A percentile compares a stretch with the other conserved stretches of the same genome.
These are phyloP conservation scores for Philotrypesis tridentata DNA, from an alignment of 1,140 invertebrate genomes.

Conservation along the genomic window DNA sequence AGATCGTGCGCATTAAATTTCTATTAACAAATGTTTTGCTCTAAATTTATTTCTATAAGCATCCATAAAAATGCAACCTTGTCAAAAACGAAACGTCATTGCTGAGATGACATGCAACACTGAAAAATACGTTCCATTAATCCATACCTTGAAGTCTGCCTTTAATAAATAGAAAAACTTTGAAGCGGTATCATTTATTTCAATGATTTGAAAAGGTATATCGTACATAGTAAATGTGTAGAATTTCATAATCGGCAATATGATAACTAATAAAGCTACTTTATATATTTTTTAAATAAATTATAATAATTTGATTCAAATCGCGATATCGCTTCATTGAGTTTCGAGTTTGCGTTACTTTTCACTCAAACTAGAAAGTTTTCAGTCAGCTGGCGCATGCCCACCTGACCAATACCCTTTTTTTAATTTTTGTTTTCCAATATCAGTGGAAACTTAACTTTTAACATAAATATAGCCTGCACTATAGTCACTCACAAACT, in stretches of 20 bases:
- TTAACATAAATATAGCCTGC: conserved; percentile 67
- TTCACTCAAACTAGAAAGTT: conserved; percentile 24
- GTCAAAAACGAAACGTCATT: conserved; percentile 38
- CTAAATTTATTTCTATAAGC: too few species aligned
- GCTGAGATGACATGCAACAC: conserved; percentile 33
- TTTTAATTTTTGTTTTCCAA: conserved; percentile 23
- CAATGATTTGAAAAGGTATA: too few species aligned
- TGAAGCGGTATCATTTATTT: not conserved
- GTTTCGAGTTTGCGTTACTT: not conserved
- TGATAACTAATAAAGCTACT: too few species aligned
- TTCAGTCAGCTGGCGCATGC: conserved; percentile 70
- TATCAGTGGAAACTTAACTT: conserved; percentile 25
- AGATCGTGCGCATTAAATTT: not conserved
- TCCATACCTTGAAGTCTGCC: not conserved
- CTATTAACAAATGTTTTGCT: not conserved
- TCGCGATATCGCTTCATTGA: conserved; percentile 14
- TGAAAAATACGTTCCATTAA: conserved; percentile 26
- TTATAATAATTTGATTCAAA: too few species aligned
- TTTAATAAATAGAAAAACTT: not conserved
- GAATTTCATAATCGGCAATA: too few species aligned
- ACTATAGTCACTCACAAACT: conserved; percentile 67
- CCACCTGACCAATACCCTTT: conserved; percentile 65
- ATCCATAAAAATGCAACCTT: too few species aligned
- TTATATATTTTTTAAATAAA: too few species aligned
- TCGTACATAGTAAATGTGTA: too few species aligned